Evolutionary conservation across 2,888 invertebrate genomes (phyloP).

Genomic region (Galerucella pusilla): DNA sequence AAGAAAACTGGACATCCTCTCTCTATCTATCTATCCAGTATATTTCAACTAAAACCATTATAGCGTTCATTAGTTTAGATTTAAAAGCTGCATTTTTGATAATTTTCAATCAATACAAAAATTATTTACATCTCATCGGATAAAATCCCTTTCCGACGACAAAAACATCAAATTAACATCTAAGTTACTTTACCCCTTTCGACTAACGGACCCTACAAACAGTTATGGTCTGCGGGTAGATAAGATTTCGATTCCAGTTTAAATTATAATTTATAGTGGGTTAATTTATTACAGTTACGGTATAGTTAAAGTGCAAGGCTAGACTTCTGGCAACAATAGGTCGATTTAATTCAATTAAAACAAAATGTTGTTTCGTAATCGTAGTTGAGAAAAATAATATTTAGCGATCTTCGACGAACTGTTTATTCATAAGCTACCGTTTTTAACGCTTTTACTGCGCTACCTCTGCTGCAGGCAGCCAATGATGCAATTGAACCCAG

Average conservation of each 20-base stretch:
- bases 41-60: background rate
- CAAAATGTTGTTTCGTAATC: background rate
- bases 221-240: conserved; percentile 55
- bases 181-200: conserved; percentile 44
- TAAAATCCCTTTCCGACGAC: conserved; percentile 11
- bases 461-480: too few relatives aligned
- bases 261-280: conserved; percentile 55
- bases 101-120: background rate
- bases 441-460: too few relatives aligned
- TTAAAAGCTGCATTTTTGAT: background rate
- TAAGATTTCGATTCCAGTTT: conserved; percentile 61
- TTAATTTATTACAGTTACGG: conserved; percentile 38
- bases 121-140: background rate
- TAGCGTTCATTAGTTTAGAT: too few relatives aligned
- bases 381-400: too few relatives aligned
- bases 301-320: conserved; percentile 32
- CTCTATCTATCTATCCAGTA: too few relatives aligned
- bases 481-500: too few relatives aligned
- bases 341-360: conserved; percentile 24
- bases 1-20: too few relatives aligned
- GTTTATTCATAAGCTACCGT: too few relatives aligned
- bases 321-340: conserved; percentile 23
- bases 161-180: conserved; percentile 17
- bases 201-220: conserved; percentile 49
- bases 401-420: too few relatives aligned